These are phyloP conservation scores for Emesis furor DNA, from an alignment of 2,888 invertebrate genomes.

Conservation along the genomic window DNA sequence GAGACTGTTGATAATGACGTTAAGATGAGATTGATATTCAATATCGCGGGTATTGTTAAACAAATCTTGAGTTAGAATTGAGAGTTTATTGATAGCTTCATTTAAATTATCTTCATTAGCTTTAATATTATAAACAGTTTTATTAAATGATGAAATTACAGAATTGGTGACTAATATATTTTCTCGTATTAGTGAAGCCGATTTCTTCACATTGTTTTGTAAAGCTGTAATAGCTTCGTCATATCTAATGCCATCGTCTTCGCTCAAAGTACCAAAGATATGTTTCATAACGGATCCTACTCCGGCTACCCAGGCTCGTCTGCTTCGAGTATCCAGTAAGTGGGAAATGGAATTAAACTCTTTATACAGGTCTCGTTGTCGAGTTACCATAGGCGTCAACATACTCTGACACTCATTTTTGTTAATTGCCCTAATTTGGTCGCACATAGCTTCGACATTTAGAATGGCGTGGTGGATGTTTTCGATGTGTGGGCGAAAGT, in stretches of 20 bases:
- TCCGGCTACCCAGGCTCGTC: slow-evolving; percentile 68
- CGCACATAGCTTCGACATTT: not conserved
- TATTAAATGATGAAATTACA: slow-evolving; percentile 41
- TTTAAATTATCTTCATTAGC: slow-evolving; percentile 43
- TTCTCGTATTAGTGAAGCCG: slow-evolving; percentile 63
- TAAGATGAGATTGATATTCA: slow-evolving; percentile 29
- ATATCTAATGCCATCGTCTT: slow-evolving; percentile 68
- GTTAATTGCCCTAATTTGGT: not conserved
- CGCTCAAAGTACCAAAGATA: slow-evolving; percentile 72
- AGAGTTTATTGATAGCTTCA: slow-evolving; percentile 41
- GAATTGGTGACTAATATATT: slow-evolving; percentile 66
- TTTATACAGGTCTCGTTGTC: slow-evolving; percentile 39
- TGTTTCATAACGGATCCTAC: slow-evolving; percentile 66
- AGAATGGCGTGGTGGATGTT: slow-evolving; percentile 31
- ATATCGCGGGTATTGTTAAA: not conserved
- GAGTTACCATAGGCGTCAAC: slow-evolving; percentile 42
- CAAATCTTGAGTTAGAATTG: slow-evolving; percentile 3
- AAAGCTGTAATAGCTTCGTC: slow-evolving; percentile 58
- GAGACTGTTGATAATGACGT: slow-evolving; percentile 44
- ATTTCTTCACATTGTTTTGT: slow-evolving; percentile 51
- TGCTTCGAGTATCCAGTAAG: slow-evolving; percentile 44
- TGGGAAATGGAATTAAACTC: slow-evolving; percentile 66
- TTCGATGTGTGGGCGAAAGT: slow-evolving; percentile 60
- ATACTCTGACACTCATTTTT: slow-evolving; percentile 38
- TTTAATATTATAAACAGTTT: slow-evolving; percentile 44